A percentile compares a stretch with the other conserved stretches of the same genome.
Conservation (phyloP, 2,888 invertebrate genomes). For the Rhagium mordax region DNA sequence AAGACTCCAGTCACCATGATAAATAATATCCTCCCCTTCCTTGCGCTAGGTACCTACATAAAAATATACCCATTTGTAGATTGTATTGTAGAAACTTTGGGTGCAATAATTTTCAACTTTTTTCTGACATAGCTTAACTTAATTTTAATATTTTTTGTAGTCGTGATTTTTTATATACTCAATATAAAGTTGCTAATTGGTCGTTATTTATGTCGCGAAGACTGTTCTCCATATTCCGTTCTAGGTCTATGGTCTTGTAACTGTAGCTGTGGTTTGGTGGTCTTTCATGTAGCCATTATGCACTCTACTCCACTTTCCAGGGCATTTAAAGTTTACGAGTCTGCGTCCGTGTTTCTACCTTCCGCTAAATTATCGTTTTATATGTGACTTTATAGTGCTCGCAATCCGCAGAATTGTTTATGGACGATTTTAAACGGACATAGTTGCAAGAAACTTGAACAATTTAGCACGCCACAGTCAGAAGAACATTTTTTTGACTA, state of each 20-base stretch:
- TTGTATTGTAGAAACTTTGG: no score
- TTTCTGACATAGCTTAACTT: no score
- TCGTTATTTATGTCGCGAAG: neutral
- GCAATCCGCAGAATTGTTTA: constrained; percentile 4
- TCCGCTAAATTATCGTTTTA: constrained; percentile 18
- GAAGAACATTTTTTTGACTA: neutral
- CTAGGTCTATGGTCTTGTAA: neutral
- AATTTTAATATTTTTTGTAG: no score
- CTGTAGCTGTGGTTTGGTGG: constrained; percentile 2
- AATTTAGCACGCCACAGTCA: neutral
- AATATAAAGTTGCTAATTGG: no score
- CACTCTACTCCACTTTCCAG: constrained; percentile 5
- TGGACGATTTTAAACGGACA: constrained; percentile 7
- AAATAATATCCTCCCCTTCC: no score
- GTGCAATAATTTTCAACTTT: no score
- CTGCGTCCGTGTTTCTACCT: constrained; percentile 6
- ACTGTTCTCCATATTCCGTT: neutral
- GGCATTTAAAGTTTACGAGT: constrained; percentile 10
- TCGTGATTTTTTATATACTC: no score
- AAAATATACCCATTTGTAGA: no score
- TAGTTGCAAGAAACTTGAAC: neutral
- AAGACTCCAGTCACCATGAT: no score
- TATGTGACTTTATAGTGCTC: constrained; percentile 1
- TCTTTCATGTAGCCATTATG: constrained; percentile 11
- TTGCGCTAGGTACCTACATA: no score